phyloP scores from a whole-genome alignment of 2,113 vertebrate genomes.

The Festucalex cinctus region DNA sequence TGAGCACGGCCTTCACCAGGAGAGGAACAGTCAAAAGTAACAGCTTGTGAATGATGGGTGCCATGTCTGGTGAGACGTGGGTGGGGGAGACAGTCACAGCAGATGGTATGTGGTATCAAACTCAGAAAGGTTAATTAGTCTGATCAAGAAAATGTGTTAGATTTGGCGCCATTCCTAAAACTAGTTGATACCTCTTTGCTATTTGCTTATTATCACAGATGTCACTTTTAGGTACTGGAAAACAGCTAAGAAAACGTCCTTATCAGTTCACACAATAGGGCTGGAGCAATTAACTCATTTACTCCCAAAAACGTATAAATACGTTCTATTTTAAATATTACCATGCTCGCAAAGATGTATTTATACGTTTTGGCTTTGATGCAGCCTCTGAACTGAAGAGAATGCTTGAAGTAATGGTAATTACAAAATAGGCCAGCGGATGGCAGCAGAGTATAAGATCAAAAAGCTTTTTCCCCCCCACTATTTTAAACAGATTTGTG shows the following conservation, averaged over 20 bases:
- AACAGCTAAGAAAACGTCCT: not conserved
- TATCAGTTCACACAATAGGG: not conserved
- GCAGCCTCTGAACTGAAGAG: too few species aligned
- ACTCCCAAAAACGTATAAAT: too few species aligned
- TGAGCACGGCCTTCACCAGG: constrained; percentile 38
- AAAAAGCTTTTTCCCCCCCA: too few species aligned
- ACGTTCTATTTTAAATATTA: too few species aligned
- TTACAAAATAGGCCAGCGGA: too few species aligned
- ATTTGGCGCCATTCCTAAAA: constrained; percentile 50
- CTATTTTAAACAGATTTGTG: too few species aligned
- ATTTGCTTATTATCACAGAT: constrained; percentile 20
- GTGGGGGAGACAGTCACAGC: constrained; percentile 56
- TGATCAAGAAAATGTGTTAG: constrained; percentile 66
- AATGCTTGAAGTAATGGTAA: too few species aligned
- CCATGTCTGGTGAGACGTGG: constrained; percentile 56
- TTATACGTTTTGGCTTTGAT: too few species aligned
- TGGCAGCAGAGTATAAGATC: too few species aligned
- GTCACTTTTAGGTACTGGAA: not conserved
- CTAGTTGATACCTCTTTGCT: constrained; percentile 36
- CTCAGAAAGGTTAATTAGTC: constrained; percentile 73
- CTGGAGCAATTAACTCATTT: not conserved
- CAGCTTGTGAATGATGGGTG: constrained; percentile 69
- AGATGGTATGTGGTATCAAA: constrained; percentile 72
- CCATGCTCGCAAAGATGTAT: too few species aligned
- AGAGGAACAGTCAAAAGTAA: constrained; percentile 34